Evolutionary conservation across 2,113 vertebrate genomes (phyloP), one percentile per base, ranked within the genome.

Genomic region (Pagrus major): DNA sequence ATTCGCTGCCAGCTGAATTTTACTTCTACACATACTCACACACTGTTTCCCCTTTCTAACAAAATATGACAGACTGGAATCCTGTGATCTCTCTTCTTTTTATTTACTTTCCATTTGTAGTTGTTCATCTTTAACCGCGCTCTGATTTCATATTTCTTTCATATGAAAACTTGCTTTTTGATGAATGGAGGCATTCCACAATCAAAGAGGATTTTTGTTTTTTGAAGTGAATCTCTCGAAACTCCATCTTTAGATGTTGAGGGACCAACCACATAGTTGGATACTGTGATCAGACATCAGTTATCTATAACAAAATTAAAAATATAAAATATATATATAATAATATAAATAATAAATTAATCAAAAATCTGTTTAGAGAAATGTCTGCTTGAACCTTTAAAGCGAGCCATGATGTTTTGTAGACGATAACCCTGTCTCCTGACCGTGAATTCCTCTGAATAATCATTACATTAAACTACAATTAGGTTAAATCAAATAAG

Each of bases 71-170:
- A 71, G 11, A 31, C 69, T 21, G 42, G 16, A 60, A 64, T 76
- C 31, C 44, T 88, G 49, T 91, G 78, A 89, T 88, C 75, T 81
- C 31, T 0, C 1, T 33, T 81, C 74, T 71, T 86, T 88, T 86
- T 41, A 78, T 87, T 81, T 75, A 23, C 35, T 49, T 16, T 77
- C 71, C 58, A 63, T 76, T 77, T 78, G 83, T 67, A 76, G 69
- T 63, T 31, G 63, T 27, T 31, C 29, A 59, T 77, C 67, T 78
- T 84, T 89, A 81, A 86, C 67, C 78, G 12, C 27, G 25, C 29
- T 83, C 51, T 86, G 69, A 73, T 84, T 63, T 47, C 2, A 35
- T 58, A 12, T 71, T 63, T 69, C 49, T 85, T 81, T 89, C 47
- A 81, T 39, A 58, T 56, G 5, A 73, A 71, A 52, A 46, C 33